phyloP scores from a whole-genome alignment of 2,888 invertebrate species.

The Tyria jacobaeae region DNA sequence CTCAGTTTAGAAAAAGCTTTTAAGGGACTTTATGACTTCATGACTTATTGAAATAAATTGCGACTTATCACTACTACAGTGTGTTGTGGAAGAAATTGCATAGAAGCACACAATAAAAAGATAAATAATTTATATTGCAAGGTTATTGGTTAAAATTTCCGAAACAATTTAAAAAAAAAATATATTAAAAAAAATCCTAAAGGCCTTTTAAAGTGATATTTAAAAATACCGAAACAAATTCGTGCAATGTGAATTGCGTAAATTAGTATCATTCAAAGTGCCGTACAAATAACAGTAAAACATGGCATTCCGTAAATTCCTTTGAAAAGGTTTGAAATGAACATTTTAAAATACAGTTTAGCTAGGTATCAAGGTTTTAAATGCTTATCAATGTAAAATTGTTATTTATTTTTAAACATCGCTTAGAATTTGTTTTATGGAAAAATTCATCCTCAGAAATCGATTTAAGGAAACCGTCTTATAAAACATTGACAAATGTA shows the following conservation, averaged over 20 bases:
- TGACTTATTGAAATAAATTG: no score
- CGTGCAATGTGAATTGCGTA: constrained; percentile 2
- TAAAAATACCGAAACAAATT: constrained; percentile 3
- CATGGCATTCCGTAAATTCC: constrained; percentile 15
- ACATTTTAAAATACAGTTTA: background rate
- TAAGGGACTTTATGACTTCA: no score
- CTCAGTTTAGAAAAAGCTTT: no score
- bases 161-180: background rate
- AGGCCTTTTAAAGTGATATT: background rate
- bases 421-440: background rate
- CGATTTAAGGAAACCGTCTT: background rate
- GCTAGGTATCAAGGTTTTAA: background rate
- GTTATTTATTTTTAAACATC: background rate
- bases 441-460: background rate
- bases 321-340: constrained; percentile 4
- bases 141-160: no score
- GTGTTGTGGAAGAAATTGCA: no score
- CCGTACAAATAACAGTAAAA: constrained; percentile 16
- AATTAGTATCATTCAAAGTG: constrained; percentile 5
- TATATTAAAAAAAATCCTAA: background rate
- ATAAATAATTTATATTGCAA: no score
- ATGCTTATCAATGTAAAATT: background rate
- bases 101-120: no score
- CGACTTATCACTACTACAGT: no score
- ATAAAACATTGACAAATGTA: background rate